A percentile compares a stretch with the other conserved stretches of the same genome.
phyloP scores from a whole-genome alignment of 1,140 invertebrate genomes.

The Lordiphosa mommai region DNA sequence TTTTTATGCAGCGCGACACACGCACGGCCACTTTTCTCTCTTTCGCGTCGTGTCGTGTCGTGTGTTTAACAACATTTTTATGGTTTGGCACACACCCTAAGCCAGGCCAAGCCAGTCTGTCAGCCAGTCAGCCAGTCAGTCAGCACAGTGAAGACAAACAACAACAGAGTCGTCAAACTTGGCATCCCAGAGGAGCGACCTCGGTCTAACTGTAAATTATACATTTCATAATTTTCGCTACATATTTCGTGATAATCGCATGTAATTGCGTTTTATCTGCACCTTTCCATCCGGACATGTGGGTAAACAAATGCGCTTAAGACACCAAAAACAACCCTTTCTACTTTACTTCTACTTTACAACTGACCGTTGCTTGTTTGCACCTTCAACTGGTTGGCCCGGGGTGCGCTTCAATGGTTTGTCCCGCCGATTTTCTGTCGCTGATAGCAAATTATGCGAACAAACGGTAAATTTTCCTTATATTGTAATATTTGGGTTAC shows the following conservation, averaged over 20 bases:
- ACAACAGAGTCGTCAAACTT: slow-evolving; percentile 5
- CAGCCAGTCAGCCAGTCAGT: slow-evolving; percentile 16
- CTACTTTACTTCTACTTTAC: neutral
- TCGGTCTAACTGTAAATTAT: slow-evolving; percentile 77
- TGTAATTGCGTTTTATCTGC: slow-evolving; percentile 79
- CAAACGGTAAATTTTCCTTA: slow-evolving; percentile 62
- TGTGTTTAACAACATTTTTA: slow-evolving; percentile 79
- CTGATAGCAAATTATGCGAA: slow-evolving; percentile 71
- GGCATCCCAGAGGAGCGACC: neutral
- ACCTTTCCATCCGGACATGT: slow-evolving; percentile 78
- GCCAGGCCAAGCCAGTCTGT: slow-evolving; percentile 19
- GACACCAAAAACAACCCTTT: slow-evolving; percentile 30
- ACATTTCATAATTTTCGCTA: slow-evolving; percentile 79
- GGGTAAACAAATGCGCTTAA: slow-evolving; percentile 61
- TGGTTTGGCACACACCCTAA: slow-evolving; percentile 79
- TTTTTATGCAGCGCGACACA: slow-evolving; percentile 64
- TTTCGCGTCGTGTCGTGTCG: slow-evolving; percentile 11
- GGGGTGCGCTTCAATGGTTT: slow-evolving; percentile 67
- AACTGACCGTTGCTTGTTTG: slow-evolving; percentile 10
- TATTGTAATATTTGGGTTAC: slow-evolving; percentile 67
- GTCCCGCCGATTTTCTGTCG: slow-evolving; percentile 52
- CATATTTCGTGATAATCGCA: slow-evolving; percentile 78
- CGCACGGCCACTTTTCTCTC: slow-evolving; percentile 55
- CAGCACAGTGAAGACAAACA: neutral
- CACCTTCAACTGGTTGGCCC: slow-evolving; percentile 25